A percentile compares a stretch with the other conserved stretches of the same genome.
Conservation (phyloP, 2,888 invertebrate genomes). For the Laspeyria flexula region DNA sequence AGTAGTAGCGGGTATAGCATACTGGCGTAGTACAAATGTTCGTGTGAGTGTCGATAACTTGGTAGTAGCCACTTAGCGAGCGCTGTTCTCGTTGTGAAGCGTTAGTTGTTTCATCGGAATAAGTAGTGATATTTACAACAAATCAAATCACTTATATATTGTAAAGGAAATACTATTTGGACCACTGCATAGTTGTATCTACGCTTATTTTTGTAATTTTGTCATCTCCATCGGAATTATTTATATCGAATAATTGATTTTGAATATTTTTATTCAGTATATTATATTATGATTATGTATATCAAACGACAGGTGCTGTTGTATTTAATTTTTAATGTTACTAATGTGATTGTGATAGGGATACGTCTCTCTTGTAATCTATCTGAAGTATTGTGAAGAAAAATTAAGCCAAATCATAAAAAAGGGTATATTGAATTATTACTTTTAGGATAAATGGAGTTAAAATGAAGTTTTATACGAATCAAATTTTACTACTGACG, state of each 20-base stretch:
- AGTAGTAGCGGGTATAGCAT: slow-evolving; percentile 72
- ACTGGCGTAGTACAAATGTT: slow-evolving; percentile 83
- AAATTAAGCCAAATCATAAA: slow-evolving; percentile 81
- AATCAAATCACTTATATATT: slow-evolving; percentile 49
- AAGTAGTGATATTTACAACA: slow-evolving; percentile 66
- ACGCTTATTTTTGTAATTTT: slow-evolving; percentile 69
- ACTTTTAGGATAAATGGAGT: slow-evolving; percentile 79
- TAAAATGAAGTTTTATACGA: slow-evolving; percentile 79
- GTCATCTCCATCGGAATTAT: slow-evolving; percentile 65
- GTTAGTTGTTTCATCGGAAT: slow-evolving; percentile 72
- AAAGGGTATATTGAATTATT: slow-evolving; percentile 83
- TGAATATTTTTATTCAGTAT: slow-evolving; percentile 71
- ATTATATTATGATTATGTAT: slow-evolving; percentile 69
- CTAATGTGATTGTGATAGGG: slow-evolving; percentile 77
- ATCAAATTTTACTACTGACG: slow-evolving; percentile 78
- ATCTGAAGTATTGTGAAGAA: slow-evolving; percentile 69
- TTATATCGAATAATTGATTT: slow-evolving; percentile 70
- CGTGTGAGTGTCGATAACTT: slow-evolving; percentile 63
- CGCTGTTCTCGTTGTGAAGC: slow-evolving; percentile 68
- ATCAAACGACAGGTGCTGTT: slow-evolving; percentile 82
- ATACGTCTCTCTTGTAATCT: slow-evolving; percentile 77
- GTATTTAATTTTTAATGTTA: slow-evolving; percentile 80
- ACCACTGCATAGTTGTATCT: slow-evolving; percentile 75
- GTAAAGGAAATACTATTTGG: slow-evolving; percentile 60
- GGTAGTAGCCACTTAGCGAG: slow-evolving; percentile 13